Percentiles rank a stretch among this genome's conserved stretches.
Conservation (phyloP, 2,888 invertebrate species). For the Drosophila percnosoma region DNA sequence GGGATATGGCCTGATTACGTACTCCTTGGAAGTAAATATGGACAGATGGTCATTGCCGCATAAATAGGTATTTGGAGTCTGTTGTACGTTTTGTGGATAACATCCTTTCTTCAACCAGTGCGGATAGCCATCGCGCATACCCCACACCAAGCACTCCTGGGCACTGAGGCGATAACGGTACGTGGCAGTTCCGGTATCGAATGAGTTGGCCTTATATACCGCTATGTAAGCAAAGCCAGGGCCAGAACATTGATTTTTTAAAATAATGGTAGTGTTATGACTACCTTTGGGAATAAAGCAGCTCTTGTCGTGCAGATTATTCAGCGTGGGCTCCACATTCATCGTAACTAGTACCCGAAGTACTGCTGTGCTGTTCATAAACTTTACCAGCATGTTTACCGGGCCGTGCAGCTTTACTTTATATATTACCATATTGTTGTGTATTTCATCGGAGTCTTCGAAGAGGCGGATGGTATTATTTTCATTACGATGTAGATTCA, state of each 20-base stretch:
- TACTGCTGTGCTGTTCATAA: conserved; percentile 15
- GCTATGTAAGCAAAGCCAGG: conserved; percentile 27
- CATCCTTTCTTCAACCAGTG: conserved; percentile 16
- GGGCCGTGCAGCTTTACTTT: conserved; percentile 8
- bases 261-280: neutral
- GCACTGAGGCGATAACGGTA: conserved; percentile 24
- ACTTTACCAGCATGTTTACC: conserved; percentile 23
- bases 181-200: neutral
- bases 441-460: conserved; percentile 14
- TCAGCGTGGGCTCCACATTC: conserved; percentile 21
- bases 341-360: conserved; percentile 26
- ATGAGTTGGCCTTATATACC: conserved; percentile 13
- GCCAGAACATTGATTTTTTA: conserved; percentile 22
- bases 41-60: conserved; percentile 24
- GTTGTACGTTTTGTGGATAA: neutral
- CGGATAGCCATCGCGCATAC: neutral
- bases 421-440: conserved; percentile 22
- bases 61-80: neutral
- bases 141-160: conserved; percentile 29
- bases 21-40: conserved; percentile 22
- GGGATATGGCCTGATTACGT: conserved; percentile 11
- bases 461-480: fast-evolving
- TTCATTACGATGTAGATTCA: neutral
- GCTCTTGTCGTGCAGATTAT: neutral
- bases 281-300: conserved; percentile 13